Conservation (phyloP, 92 coral and sea anemone species). For the Meandrina meandrites region DNA sequence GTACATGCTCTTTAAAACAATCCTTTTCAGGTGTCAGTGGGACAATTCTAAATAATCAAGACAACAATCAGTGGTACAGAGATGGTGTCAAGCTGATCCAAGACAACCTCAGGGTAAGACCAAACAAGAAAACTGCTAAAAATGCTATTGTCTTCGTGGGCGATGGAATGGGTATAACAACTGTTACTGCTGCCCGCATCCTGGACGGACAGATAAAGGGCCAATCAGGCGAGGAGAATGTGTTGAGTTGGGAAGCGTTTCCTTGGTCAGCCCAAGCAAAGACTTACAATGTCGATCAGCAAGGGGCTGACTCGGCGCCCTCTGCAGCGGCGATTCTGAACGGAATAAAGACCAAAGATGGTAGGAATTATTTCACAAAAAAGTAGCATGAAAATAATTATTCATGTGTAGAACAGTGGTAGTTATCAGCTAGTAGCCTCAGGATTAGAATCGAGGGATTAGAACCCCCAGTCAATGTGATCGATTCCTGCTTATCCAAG, state of each 20-base stretch:
- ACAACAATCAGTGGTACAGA: constrained; percentile 76
- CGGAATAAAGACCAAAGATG: constrained; percentile 76
- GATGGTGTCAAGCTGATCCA: constrained; percentile 75
- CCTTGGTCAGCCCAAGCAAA: constrained; percentile 79
- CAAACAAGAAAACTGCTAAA: constrained; percentile 74
- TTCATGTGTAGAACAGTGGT: too few relatives aligned
- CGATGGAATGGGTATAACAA: constrained; percentile 76
- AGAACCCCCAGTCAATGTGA: too few relatives aligned
- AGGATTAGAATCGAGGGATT: too few relatives aligned
- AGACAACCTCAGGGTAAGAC: constrained; percentile 53
- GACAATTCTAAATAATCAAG: constrained; percentile 44
- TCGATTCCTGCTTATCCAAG: too few relatives aligned
- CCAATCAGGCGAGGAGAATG: constrained; percentile 77
- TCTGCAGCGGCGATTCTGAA: constrained; percentile 79
- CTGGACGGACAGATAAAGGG: constrained; percentile 72
- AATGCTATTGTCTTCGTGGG: constrained; percentile 82
- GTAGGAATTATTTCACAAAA: constrained; percentile 32
- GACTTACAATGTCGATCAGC: constrained; percentile 75
- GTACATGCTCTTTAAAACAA: too few relatives aligned
- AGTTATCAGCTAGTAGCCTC: too few relatives aligned
- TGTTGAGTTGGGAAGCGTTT: constrained; percentile 75
- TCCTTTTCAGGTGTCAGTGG: constrained; percentile 1
- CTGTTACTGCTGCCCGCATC: constrained; percentile 71
- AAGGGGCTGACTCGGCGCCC: constrained; percentile 83
- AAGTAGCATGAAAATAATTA: too few relatives aligned